A percentile compares a stretch with the other conserved stretches of the same genome.
Conservation (phyloP, 2,888 invertebrate species). For the Pherbina coryleti region DNA sequence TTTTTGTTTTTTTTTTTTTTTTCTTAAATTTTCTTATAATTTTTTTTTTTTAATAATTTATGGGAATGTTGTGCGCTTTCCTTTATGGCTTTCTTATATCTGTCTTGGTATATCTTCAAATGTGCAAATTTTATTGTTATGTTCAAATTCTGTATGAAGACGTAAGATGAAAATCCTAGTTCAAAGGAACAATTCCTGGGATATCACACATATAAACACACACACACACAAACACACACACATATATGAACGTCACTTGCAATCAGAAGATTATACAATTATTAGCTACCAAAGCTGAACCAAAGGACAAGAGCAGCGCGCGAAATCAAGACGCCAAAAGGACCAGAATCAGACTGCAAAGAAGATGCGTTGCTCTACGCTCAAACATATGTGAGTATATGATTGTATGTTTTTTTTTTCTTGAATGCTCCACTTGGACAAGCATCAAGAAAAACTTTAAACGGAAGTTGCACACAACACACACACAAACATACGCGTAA, state of each 20-base stretch:
- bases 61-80: not conserved
- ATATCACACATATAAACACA: not conserved
- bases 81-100: not conserved
- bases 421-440: slow-evolving; percentile 57
- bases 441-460: slow-evolving; percentile 58
- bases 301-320: not conserved
- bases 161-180: not conserved
- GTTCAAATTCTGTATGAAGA: not conserved
- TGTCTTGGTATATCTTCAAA: no score
- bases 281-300: not conserved
- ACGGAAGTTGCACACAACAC: slow-evolving; percentile 43
- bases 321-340: not conserved
- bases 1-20: no score
- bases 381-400: not conserved
- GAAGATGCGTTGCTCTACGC: not conserved
- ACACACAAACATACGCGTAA: slow-evolving; percentile 1
- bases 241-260: slow-evolving; percentile 12
- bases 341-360: not conserved
- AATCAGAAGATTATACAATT: slow-evolving; percentile 14
- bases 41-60: not conserved
- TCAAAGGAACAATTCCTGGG: not conserved
- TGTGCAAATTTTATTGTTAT: not conserved
- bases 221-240: not conserved
- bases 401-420: not conserved
- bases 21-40: no score